Conservation (phyloP, 2,113 vertebrate genomes). For the Oreochromis niloticus region DNA sequence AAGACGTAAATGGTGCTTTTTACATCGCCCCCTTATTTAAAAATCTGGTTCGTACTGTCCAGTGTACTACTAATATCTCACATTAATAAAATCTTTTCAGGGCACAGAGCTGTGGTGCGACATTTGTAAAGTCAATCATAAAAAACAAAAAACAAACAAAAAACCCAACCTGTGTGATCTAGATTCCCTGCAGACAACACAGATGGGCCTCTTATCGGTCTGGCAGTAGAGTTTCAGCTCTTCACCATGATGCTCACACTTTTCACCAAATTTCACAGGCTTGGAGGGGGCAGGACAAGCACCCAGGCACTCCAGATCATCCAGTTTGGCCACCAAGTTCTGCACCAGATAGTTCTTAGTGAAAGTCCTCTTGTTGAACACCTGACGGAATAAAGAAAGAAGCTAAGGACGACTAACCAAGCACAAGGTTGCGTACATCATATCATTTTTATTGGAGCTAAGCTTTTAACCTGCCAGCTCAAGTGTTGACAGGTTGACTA, state of each 20-base stretch:
- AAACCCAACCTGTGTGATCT: slow-evolving; percentile 67
- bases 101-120: not conserved
- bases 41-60: not conserved
- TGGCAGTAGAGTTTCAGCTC: slow-evolving; percentile 75
- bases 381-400: slow-evolving; percentile 34
- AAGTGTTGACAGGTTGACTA: not conserved
- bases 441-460: not conserved
- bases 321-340: slow-evolving; percentile 74
- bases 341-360: slow-evolving; percentile 78
- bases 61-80: not conserved
- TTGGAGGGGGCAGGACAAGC: slow-evolving; percentile 39
- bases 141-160: not conserved
- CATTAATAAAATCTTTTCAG: not conserved
- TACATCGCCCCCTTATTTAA: not conserved
- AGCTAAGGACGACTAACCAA: not conserved
- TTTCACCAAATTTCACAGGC: slow-evolving; percentile 56
- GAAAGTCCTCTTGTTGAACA: slow-evolving; percentile 72
- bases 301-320: slow-evolving; percentile 65
- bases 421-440: not conserved
- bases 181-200: slow-evolving; percentile 75
- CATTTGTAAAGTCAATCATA: not conserved
- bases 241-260: slow-evolving; percentile 72
- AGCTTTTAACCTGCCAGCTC: not conserved
- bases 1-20: not conserved
- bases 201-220: slow-evolving; percentile 71